Evolutionary conservation across 2,113 vertebrate species (phyloP).

Genomic region (Pseudolaguvia tuberculata): DNA sequence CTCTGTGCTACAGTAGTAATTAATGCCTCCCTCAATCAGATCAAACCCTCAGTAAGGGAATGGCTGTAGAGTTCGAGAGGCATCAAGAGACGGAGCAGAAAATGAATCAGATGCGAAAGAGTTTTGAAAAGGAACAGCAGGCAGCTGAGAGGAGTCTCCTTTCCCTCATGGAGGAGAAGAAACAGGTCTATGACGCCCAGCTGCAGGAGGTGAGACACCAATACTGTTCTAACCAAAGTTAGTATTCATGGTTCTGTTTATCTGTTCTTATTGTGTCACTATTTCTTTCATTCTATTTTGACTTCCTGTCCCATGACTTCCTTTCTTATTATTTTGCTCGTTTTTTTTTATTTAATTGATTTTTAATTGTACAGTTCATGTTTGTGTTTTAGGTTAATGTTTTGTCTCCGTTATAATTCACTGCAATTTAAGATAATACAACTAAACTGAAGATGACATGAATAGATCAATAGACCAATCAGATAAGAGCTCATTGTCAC

Average conservation of each 20-base stretch:
- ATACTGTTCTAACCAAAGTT: not conserved
- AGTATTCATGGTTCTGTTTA: not conserved
- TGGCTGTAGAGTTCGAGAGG: not conserved
- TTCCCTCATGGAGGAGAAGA: not conserved
- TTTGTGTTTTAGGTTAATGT: too few species aligned
- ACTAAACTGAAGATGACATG: too few species aligned
- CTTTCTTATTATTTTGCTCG: not conserved
- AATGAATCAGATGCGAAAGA: not conserved
- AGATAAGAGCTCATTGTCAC: too few species aligned
- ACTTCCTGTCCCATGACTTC: not conserved
- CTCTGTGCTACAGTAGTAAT: not conserved
- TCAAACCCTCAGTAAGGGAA: not conserved
- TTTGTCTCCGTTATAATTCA: too few species aligned
- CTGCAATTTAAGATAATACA: too few species aligned
- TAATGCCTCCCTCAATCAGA: not conserved
- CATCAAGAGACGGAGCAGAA: not conserved
- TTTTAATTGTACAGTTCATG: too few species aligned
- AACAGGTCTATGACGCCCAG: not conserved
- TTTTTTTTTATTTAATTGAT: not conserved
- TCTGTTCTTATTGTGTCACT: too few species aligned
- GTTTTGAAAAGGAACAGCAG: not conserved
- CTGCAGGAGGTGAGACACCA: not conserved
- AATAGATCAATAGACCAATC: too few species aligned
- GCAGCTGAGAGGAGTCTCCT: not conserved
- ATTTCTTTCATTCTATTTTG: too few species aligned